These are phyloP conservation scores for Cheilosia scutellata DNA, from an alignment of 2,888 invertebrate species.

Conservation along the genomic window DNA sequence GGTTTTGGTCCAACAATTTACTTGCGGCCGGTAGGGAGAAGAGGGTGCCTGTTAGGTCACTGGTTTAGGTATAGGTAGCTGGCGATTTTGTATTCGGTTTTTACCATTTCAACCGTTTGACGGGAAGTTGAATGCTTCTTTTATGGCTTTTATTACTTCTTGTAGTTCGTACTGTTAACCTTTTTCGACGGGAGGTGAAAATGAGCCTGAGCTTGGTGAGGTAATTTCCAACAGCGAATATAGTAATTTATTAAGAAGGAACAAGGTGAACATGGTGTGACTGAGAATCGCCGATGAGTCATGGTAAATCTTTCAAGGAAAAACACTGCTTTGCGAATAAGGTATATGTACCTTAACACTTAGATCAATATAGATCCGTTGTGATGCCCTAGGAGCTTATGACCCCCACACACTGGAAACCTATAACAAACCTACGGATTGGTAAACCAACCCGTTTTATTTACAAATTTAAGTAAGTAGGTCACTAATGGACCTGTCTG, in stretches of 20 bases:
- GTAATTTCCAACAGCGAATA: slow-evolving; percentile 6
- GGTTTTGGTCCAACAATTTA: slow-evolving; percentile 16
- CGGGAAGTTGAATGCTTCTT: slow-evolving; percentile 45
- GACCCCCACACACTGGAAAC: no score
- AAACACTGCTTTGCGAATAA: not conserved
- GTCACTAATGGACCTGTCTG: no score
- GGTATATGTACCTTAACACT: no score
- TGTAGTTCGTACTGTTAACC: slow-evolving; percentile 33
- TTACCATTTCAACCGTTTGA: slow-evolving; percentile 28
- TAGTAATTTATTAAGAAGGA: slow-evolving; percentile 27
- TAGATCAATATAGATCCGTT: no score
- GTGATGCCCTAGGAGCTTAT: no score
- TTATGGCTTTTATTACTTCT: slow-evolving; percentile 38
- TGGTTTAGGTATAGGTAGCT: slow-evolving; percentile 9
- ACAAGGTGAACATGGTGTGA: not conserved
- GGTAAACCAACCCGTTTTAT: no score
- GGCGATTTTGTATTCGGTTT: not conserved
- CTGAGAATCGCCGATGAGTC: slow-evolving; percentile 11
- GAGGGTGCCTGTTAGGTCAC: slow-evolving; percentile 31
- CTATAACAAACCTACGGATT: no score
- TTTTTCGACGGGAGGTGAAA: slow-evolving; percentile 27
- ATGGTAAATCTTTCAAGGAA: not conserved
- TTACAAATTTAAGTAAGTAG: no score
- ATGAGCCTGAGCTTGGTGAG: slow-evolving; percentile 7
- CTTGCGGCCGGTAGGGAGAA: not conserved